Evolutionary conservation across 2,888 invertebrate genomes (phyloP).

Genomic region (Coleophora flavipennella): DNA sequence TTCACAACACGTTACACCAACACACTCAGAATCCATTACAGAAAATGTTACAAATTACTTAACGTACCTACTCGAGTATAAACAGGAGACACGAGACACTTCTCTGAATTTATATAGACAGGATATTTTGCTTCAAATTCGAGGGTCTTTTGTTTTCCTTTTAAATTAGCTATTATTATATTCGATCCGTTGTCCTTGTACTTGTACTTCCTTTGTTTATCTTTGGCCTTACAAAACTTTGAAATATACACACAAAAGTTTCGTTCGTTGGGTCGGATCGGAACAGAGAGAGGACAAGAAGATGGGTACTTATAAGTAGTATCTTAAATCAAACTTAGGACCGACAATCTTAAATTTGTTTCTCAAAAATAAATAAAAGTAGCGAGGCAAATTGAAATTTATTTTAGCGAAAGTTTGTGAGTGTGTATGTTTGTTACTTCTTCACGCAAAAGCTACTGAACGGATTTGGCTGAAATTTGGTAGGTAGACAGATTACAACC

Average conservation of each 20-base stretch:
- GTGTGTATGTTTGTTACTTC: too few species aligned
- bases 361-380: too few species aligned
- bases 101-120: conserved; percentile 6
- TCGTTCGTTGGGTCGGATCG: neutral
- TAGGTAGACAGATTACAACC: too few species aligned
- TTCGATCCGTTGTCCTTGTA: neutral
- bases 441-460: too few species aligned
- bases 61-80: conserved; percentile 7
- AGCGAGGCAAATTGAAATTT: too few species aligned
- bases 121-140: conserved; percentile 7
- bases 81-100: conserved; percentile 4
- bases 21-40: conserved; percentile 13
- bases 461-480: too few species aligned
- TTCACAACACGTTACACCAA: conserved; percentile 3
- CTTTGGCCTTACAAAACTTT: neutral
- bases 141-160: conserved; percentile 13
- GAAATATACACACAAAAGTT: neutral
- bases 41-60: conserved; percentile 14
- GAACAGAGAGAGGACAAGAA: too few species aligned
- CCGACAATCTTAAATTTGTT: neutral
- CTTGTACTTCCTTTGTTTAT: neutral
- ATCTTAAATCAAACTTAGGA: neutral
- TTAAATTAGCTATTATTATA: conserved; percentile 15
- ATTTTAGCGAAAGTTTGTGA: too few species aligned
- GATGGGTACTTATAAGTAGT: neutral